Conservation (phyloP, 2,888 invertebrate genomes). For the Pristionchus mayeri region DNA sequence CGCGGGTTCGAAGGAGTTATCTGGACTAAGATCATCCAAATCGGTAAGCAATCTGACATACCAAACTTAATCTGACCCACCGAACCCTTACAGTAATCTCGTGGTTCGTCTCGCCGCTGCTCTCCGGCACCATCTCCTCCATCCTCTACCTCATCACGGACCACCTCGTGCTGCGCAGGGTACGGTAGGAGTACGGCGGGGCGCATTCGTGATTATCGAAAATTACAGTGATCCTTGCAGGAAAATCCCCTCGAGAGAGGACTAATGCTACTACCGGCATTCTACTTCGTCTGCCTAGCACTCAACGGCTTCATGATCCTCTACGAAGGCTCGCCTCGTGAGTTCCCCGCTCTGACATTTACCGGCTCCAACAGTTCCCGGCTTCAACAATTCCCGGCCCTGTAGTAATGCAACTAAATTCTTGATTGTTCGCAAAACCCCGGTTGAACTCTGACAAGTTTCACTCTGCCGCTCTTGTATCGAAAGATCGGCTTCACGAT, state of each 20-base stretch:
- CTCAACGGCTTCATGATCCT: constrained; percentile 94
- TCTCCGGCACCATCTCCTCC: constrained; percentile 91
- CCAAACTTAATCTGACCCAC: constrained; percentile 34
- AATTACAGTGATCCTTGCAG: constrained; percentile 30
- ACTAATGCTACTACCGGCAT: constrained; percentile 88
- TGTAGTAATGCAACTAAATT: not conserved
- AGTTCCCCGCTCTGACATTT: constrained; percentile 76
- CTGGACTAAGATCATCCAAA: constrained; percentile 87
- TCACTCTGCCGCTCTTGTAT: not conserved
- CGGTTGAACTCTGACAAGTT: not conserved
- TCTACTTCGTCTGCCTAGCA: constrained; percentile 92
- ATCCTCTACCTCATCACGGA: constrained; percentile 86
- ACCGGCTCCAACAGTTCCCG: not conserved
- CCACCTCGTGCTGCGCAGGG: constrained; percentile 82
- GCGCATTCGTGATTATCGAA: not conserved
- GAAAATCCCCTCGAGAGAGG: constrained; percentile 79
- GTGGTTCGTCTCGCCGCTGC: constrained; percentile 94
- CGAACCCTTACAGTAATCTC: constrained; percentile 83
- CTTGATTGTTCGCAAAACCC: not conserved
- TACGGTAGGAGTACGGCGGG: not conserved
- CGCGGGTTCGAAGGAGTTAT: constrained; percentile 86
- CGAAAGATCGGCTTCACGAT: constrained; percentile 23
- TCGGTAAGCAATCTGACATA: constrained; percentile 77
- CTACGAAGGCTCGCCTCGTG: constrained; percentile 86
- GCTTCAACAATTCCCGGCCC: not conserved